Percentiles rank a stretch among this genome's conserved stretches.
phyloP scores from a whole-genome alignment of 2,797 vertebrate genomes.

The Chaenodraco wilsoni region DNA sequence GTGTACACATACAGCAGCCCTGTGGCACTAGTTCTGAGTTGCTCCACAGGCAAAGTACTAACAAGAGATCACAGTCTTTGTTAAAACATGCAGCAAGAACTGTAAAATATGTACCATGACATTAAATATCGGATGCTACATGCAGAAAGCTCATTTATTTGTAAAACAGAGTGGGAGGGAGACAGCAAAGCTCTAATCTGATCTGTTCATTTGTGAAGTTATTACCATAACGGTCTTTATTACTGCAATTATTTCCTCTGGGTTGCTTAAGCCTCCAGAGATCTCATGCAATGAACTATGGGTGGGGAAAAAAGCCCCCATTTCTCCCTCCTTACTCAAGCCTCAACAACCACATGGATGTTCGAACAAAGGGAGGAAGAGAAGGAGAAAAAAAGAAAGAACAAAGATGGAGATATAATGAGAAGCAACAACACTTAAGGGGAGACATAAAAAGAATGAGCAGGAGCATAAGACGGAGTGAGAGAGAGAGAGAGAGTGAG shows the following conservation, averaged over 20 bases:
- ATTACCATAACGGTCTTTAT: conserved; percentile 51
- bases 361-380: conserved; percentile 31
- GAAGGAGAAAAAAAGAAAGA: conserved; percentile 25
- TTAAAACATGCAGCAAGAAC: conserved; percentile 11
- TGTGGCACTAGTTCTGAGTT: conserved; percentile 1
- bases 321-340: conserved; percentile 41
- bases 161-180: conserved; percentile 37
- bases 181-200: conserved; percentile 26
- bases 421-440: conserved; percentile 35
- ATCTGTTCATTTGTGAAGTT: conserved; percentile 44
- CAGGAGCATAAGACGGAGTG: conserved; percentile 25
- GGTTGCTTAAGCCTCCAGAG: conserved; percentile 53
- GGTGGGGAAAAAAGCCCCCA: conserved; percentile 9
- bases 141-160: conserved; percentile 52
- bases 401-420: conserved; percentile 35
- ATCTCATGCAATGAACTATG: conserved; percentile 37
- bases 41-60: neutral
- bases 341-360: conserved; percentile 40
- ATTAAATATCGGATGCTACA: conserved; percentile 40
- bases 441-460: conserved; percentile 41
- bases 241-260: conserved; percentile 47
- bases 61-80: neutral
- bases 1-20: neutral
- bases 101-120: conserved; percentile 19
- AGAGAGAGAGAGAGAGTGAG: conserved; percentile 18